Base-by-base conservation (phyloP, 2,797 vertebrate species). In the Fratercula arctica region DNA sequence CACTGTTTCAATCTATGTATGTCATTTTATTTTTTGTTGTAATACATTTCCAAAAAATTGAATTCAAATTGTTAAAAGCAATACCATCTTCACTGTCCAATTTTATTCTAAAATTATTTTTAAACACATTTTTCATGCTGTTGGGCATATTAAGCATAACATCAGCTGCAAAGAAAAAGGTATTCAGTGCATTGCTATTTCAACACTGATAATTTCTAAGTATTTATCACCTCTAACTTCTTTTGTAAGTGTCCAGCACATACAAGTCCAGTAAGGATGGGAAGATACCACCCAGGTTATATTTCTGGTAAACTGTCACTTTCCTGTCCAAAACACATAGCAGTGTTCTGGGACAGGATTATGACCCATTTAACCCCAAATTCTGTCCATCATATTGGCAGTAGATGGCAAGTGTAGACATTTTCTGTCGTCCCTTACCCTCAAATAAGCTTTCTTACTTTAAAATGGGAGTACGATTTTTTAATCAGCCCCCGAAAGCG, bases 41-140 rank as follows among this genome's bases (percentile, higher is more conserved):
- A 95, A 92, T 87, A 81, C 29, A 87, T 93, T 96, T 96, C 82
- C 92, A 91, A 97, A 96, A 86, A 96, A 97, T 80, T 91, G 76
- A 89, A 96, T 76, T 93, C 89, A 63, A 93, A 76, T 76, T 93
- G 88, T 69, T 95, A 74, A 94, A 89, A 95, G 92, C 90, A 96
- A 79, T 90, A 68, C 88, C 85, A 63, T 53, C 66, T 85, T 92
- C 60, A 46, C 37, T 43, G 63, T 69, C 56, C 73, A 76, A 46
- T 81, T 94, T 93, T 61, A 75, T 78, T 89, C 85, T 39, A 60
- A 69, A 84, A 83, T 93, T 94, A 59, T 94, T 94, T 95, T 94
- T 75, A 78, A 96, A 59, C 76, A 84, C 82, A 75, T 92, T 96
- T 95, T 96, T 97, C 95, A 91, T 35, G 35, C 61, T 75, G 67